phyloP scores from a whole-genome alignment of 2,797 vertebrate genomes.

The Microctenopoma steveboyesi region DNA sequence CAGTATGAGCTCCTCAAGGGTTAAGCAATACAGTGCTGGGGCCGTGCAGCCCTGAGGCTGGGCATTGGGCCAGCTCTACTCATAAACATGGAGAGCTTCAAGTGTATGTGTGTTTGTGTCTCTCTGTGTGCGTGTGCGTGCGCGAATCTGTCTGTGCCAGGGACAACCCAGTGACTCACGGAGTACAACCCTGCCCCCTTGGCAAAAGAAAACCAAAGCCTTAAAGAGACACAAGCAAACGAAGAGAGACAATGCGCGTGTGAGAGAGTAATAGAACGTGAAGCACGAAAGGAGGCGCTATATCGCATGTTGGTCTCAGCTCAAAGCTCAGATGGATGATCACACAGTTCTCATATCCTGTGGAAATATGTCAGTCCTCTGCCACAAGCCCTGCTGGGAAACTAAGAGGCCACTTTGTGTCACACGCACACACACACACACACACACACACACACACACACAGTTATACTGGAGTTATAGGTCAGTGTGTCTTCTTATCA shows the following conservation, averaged over 20 bases:
- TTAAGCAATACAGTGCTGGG: conserved; percentile 76
- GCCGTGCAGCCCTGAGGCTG: conserved; percentile 77
- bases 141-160: conserved; percentile 79
- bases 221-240: conserved; percentile 80
- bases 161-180: conserved; percentile 87
- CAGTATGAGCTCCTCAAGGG: conserved; percentile 72
- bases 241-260: conserved; percentile 2
- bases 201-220: conserved; percentile 76
- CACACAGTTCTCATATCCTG: conserved; percentile 76
- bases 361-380: conserved; percentile 78
- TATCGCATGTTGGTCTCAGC: conserved; percentile 55
- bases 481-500: conserved; percentile 1
- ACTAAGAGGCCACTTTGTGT: conserved; percentile 58
- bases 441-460: conserved; percentile 27
- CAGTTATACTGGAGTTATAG: not conserved
- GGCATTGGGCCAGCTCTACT: conserved; percentile 82
- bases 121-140: conserved; percentile 62
- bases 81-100: conserved; percentile 83
- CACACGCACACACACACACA: conserved; percentile 27
- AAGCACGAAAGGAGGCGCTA: conserved; percentile 72
- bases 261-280: conserved; percentile 40
- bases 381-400: conserved; percentile 71
- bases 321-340: conserved; percentile 66
- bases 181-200: conserved; percentile 81
- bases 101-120: conserved; percentile 48